These are phyloP conservation scores for Tinea trinotella DNA, from an alignment of 2,888 invertebrate genomes.

Conservation along the genomic window DNA sequence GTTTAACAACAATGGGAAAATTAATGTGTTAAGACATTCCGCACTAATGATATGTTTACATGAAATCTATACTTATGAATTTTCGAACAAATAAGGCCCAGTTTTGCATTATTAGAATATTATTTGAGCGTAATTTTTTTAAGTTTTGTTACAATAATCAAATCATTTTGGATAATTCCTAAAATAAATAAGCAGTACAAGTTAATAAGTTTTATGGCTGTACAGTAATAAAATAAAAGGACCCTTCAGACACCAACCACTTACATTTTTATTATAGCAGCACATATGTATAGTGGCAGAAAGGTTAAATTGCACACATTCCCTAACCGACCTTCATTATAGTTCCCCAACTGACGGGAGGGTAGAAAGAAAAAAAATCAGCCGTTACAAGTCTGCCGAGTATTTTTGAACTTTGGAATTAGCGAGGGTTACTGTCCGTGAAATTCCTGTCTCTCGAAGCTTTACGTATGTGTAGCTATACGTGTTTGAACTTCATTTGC, in stretches of 20 bases:
- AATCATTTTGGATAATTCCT: too few relatives aligned
- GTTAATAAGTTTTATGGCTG: background rate
- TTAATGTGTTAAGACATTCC: background rate
- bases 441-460: constrained; percentile 3
- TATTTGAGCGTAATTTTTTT: too few relatives aligned
- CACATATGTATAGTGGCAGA: constrained; percentile 22
- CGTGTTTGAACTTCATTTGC: too few relatives aligned
- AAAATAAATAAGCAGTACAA: too few relatives aligned
- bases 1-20: background rate
- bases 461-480: too few relatives aligned
- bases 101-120: too few relatives aligned
- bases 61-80: too few relatives aligned
- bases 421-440: constrained; percentile 16
- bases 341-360: constrained; percentile 29
- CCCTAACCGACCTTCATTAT: constrained; percentile 27
- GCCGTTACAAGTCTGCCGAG: constrained; percentile 22
- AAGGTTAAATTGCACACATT: constrained; percentile 31
- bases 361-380: constrained; percentile 31
- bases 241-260: background rate
- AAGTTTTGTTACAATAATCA: too few relatives aligned
- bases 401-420: constrained; percentile 19
- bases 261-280: constrained; percentile 1
- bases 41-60: too few relatives aligned
- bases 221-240: background rate
- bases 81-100: too few relatives aligned